Evolutionary conservation across 2,797 vertebrate species (phyloP).

Genomic region (Melanotaenia trifasciata): DNA sequence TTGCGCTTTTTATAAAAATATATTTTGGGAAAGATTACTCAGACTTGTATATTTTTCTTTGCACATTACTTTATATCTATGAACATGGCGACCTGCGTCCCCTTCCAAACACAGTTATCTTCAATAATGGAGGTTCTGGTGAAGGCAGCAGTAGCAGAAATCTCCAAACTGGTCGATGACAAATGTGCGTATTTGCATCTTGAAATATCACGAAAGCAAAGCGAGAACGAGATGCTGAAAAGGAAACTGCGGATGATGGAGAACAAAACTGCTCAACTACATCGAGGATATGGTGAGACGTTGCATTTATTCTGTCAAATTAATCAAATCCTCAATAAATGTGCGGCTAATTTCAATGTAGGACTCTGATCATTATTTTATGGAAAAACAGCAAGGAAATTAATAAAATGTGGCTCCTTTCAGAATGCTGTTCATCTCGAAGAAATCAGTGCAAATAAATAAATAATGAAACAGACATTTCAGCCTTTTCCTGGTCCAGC

Average conservation of each 20-base stretch:
- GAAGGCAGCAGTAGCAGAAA: conserved; percentile 80
- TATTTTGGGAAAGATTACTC: not conserved
- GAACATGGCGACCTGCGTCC: conserved; percentile 78
- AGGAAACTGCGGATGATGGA: conserved; percentile 74
- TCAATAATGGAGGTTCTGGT: conserved; percentile 84
- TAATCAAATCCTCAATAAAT: not conserved
- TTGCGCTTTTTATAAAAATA: conserved; percentile 18
- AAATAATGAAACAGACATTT: not conserved
- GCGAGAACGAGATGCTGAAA: conserved; percentile 77
- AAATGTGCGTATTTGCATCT: conserved; percentile 79
- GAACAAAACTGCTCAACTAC: conserved; percentile 66
- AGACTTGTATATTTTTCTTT: not conserved
- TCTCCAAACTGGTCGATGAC: conserved; percentile 83
- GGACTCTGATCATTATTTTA: not conserved
- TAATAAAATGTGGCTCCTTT: not conserved
- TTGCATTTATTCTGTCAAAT: not conserved
- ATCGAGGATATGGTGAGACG: conserved; percentile 71
- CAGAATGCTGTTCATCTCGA: not conserved
- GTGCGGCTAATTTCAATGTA: not conserved
- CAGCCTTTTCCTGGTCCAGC: not conserved
- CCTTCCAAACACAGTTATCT: conserved; percentile 80
- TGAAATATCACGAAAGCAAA: conserved; percentile 79
- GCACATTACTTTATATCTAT: conserved; percentile 11
- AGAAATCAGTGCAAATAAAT: not conserved
- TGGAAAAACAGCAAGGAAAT: not conserved